Conservation (phyloP, 2,888 invertebrate species). For the Phalangium opilio region DNA sequence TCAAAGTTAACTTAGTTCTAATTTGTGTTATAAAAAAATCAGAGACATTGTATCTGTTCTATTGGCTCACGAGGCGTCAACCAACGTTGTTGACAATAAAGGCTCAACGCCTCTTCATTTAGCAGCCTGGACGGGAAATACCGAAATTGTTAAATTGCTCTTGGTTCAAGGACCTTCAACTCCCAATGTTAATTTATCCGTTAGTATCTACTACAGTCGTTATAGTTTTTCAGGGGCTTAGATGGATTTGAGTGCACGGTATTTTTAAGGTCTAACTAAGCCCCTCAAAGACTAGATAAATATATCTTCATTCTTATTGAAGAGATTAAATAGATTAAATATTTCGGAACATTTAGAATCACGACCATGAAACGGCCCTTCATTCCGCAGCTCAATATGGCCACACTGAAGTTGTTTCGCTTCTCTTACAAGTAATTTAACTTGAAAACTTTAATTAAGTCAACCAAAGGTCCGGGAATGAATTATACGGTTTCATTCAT, state of each 20-base stretch:
- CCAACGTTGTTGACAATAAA: slow-evolving; percentile 71
- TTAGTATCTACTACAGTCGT: slow-evolving; percentile 34
- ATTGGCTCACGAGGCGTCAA: slow-evolving; percentile 69
- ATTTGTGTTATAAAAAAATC: slow-evolving; percentile 24
- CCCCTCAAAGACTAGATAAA: no score
- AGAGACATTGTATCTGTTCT: slow-evolving; percentile 73
- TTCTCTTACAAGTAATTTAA: slow-evolving; percentile 45
- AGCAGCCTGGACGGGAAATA: slow-evolving; percentile 86
- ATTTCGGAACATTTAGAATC: slow-evolving; percentile 38
- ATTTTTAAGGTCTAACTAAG: no score
- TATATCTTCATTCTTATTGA: no score
- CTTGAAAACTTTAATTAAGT: not conserved
- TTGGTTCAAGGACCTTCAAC: slow-evolving; percentile 61
- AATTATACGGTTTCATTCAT: not conserved
- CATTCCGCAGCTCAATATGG: slow-evolving; percentile 89
- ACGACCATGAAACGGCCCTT: slow-evolving; percentile 71
- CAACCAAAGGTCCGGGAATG: not conserved
- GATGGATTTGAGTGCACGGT: no score
- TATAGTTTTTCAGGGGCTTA: no score
- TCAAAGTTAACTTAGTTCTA: no score
- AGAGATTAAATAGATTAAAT: not conserved
- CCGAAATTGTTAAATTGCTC: slow-evolving; percentile 69
- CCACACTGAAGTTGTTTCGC: slow-evolving; percentile 64
- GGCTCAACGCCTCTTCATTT: slow-evolving; percentile 85
- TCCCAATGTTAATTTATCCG: slow-evolving; percentile 69